Evolutionary conservation across 2,888 invertebrate genomes (phyloP).

Genomic region (Eupeodes latifasciatus): DNA sequence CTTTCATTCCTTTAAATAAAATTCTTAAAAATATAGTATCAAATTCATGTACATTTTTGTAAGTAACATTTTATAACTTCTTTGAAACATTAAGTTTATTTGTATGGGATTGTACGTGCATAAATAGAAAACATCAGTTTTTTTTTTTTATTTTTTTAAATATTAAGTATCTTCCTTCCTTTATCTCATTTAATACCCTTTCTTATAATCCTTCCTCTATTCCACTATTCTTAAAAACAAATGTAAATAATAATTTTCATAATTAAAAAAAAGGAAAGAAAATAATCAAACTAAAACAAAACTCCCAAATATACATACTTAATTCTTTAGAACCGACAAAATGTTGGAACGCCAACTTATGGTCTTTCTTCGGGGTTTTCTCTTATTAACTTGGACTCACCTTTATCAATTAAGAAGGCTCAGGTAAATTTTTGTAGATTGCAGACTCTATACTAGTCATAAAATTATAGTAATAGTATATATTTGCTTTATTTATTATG

Average conservation of each 20-base stretch:
- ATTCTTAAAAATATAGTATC: too few relatives aligned
- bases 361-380: constrained; percentile 83
- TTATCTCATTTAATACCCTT: not conserved
- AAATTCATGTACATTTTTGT: too few relatives aligned
- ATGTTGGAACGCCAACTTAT: constrained; percentile 83
- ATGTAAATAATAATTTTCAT: constrained; percentile 22
- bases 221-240: not conserved
- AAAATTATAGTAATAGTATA: constrained; percentile 30
- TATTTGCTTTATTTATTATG: constrained; percentile 32
- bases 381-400: constrained; percentile 83
- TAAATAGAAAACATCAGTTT: not conserved
- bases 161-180: not conserved
- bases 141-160: not conserved
- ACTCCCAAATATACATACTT: constrained; percentile 65
- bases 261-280: not conserved
- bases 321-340: constrained; percentile 82
- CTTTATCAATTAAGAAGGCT: constrained; percentile 83
- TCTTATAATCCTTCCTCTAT: not conserved
- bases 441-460: constrained; percentile 25
- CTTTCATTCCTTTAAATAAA: too few relatives aligned
- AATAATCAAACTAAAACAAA: constrained; percentile 43
- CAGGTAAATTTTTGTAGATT: constrained; percentile 81
- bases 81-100: too few relatives aligned
- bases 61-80: too few relatives aligned
- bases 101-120: not conserved